Evolutionary conservation across 2,113 vertebrate genomes (phyloP).

Genomic region (Pardalotus punctatus): DNA sequence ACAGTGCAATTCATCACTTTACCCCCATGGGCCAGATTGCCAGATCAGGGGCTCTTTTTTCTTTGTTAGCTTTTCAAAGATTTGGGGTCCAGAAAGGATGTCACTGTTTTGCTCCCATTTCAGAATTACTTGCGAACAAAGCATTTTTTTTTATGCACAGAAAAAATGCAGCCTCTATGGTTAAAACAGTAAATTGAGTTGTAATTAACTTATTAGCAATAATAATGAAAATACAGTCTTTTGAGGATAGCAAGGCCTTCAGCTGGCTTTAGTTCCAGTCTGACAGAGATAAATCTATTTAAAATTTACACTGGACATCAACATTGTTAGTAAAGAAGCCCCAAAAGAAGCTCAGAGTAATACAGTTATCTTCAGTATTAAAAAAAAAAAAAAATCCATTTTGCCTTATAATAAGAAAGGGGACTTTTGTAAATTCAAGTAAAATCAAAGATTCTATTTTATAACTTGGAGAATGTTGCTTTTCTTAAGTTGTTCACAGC

Average conservation of each 20-base stretch:
- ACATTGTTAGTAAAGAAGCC: neutral
- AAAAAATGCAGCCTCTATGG: neutral
- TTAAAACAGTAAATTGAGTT: neutral
- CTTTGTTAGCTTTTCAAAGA: slow-evolving; percentile 33
- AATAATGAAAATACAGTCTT: neutral
- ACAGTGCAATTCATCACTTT: slow-evolving; percentile 30
- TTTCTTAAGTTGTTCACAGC: slow-evolving; percentile 25
- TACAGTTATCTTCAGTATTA: neutral
- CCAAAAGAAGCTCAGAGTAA: neutral
- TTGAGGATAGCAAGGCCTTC: neutral
- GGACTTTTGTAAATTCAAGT: slow-evolving; percentile 46
- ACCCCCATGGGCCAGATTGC: neutral
- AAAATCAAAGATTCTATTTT: slow-evolving; percentile 52
- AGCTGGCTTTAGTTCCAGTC: neutral
- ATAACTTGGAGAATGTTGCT: slow-evolving; percentile 47
- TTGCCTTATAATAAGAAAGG: neutral
- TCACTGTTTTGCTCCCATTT: slow-evolving; percentile 3
- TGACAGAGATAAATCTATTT: neutral
- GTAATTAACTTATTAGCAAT: slow-evolving; percentile 13
- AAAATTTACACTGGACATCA: neutral
- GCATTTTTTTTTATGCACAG: neutral
- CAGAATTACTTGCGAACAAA: slow-evolving; percentile 2
- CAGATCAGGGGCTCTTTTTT: neutral
- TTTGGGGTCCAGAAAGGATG: slow-evolving; percentile 20
- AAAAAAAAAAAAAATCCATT: neutral